These are phyloP conservation scores for Dinocampus coccinellae DNA, from an alignment of 2,888 invertebrate genomes.

Conservation along the genomic window DNA sequence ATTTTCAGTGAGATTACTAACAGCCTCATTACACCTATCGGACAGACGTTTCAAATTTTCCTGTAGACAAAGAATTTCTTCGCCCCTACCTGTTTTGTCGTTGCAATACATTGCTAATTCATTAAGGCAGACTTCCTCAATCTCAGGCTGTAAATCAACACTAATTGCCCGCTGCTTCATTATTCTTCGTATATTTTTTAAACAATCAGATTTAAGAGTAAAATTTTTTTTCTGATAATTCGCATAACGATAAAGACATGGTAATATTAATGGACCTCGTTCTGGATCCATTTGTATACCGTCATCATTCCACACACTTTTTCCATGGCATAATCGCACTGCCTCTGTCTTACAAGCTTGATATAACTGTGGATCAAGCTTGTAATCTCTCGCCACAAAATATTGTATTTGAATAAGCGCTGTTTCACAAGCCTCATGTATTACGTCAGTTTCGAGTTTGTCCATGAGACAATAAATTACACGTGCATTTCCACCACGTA, in stretches of 20 bases:
- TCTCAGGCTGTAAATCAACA: conserved; percentile 93
- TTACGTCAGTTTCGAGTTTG: conserved; percentile 84
- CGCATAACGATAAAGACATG: conserved; percentile 83
- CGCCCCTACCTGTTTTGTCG: conserved; percentile 87
- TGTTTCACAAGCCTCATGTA: conserved; percentile 91
- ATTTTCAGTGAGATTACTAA: conserved; percentile 88
- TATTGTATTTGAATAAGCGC: conserved; percentile 96
- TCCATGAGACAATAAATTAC: conserved; percentile 96
- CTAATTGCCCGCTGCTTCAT: conserved; percentile 94
- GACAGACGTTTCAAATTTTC: conserved; percentile 77
- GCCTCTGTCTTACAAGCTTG: conserved; percentile 92
- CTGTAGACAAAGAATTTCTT: conserved; percentile 94
- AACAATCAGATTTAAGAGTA: conserved; percentile 70
- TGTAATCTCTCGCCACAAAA: conserved; percentile 95
- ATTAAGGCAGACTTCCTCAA: conserved; percentile 90
- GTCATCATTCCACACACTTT: conserved; percentile 80
- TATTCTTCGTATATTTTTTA: conserved; percentile 87
- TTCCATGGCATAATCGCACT: conserved; percentile 83
- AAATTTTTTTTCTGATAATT: conserved; percentile 65
- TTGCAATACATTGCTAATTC: conserved; percentile 88
- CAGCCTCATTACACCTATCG: conserved; percentile 80
- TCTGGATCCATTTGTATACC: conserved; percentile 80
- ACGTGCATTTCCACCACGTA: conserved; percentile 80
- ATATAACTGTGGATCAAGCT: conserved; percentile 90
- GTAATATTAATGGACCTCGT: conserved; percentile 85